Percentiles rank a stretch among this genome's conserved stretches.
Evolutionary conservation across 2,888 invertebrate species (phyloP).

Genomic region (Melinaea menophilus): DNA sequence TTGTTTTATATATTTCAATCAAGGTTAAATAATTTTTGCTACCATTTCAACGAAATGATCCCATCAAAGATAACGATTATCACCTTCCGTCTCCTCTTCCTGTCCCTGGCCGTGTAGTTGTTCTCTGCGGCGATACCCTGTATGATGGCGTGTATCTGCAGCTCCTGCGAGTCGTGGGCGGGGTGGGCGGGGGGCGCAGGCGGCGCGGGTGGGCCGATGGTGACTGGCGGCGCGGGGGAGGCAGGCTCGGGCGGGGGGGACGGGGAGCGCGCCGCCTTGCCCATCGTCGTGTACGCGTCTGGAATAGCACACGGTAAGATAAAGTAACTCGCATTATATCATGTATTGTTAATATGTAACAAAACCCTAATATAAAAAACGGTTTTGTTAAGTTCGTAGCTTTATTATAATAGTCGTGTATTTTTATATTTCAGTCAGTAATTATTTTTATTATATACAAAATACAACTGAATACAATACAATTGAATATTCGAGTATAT

Average conservation of each 20-base stretch:
- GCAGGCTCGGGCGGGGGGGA: conserved; percentile 49
- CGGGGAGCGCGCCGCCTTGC: conserved; percentile 63
- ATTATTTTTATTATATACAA: too few relatives aligned
- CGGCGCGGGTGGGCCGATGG: conserved; percentile 61
- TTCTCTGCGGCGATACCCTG: conserved; percentile 70
- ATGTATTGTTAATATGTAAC: too few relatives aligned
- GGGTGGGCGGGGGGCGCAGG: conserved; percentile 32
- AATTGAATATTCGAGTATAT: too few relatives aligned
- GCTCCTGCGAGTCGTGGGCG: conserved; percentile 61
- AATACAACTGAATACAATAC: too few relatives aligned
- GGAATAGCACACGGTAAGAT: conserved; percentile 22
- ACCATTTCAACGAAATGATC: too few relatives aligned
- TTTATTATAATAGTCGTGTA: too few relatives aligned
- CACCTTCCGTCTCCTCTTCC: conserved; percentile 61
- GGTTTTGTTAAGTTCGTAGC: too few relatives aligned
- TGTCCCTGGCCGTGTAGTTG: conserved; percentile 47
- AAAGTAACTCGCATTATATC: too few relatives aligned
- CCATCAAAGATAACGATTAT: conserved; percentile 16
- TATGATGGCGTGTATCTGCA: conserved; percentile 71
- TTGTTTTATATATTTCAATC: too few relatives aligned
- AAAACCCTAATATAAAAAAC: too few relatives aligned
- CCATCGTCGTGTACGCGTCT: conserved; percentile 74
- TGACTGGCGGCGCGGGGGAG: conserved; percentile 46
- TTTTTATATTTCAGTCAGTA: too few relatives aligned
- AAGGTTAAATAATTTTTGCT: too few relatives aligned